Conservation (phyloP, 2,888 invertebrate genomes). For the Caenorhabditis sp. region DNA sequence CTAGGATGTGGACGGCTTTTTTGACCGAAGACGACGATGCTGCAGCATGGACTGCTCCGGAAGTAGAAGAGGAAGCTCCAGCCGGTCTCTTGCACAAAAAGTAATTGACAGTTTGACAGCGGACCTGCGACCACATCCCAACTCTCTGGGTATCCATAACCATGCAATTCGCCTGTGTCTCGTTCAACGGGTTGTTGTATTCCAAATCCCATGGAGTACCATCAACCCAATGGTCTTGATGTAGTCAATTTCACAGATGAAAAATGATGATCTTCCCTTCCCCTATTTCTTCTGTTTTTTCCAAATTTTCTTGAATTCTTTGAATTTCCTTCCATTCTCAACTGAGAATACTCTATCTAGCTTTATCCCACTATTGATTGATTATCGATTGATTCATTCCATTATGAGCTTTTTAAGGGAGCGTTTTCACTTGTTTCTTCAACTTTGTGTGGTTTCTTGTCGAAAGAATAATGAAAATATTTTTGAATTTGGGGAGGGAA, state of each 20-base stretch:
- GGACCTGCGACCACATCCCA: conserved; percentile 10
- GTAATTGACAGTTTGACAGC: not conserved
- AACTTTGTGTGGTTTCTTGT: not conserved
- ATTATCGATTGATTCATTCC: conserved; percentile 27
- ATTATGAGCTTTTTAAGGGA: conserved; percentile 49
- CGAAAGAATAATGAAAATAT: no score
- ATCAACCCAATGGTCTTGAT: conserved; percentile 22
- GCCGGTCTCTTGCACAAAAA: conserved; percentile 19
- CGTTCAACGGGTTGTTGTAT: conserved; percentile 4
- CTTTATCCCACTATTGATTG: conserved; percentile 7
- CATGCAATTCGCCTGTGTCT: conserved; percentile 10
- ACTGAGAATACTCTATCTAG: conserved; percentile 16
- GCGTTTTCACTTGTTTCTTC: conserved; percentile 7
- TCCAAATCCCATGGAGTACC: conserved; percentile 9
- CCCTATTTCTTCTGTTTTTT: conserved; percentile 5
- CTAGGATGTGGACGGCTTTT: not conserved
- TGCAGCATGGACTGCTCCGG: no score
- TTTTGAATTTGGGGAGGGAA: not conserved
- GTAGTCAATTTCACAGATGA: no score
- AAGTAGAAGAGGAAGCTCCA: not conserved
- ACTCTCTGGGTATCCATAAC: conserved; percentile 1
- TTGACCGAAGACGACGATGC: no score
- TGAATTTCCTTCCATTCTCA: not conserved
- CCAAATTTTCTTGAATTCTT: no score
- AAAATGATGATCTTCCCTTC: conserved; percentile 26